These are phyloP conservation scores for Mareca penelope DNA, from an alignment of 2,797 vertebrate species.

Conservation along the genomic window DNA sequence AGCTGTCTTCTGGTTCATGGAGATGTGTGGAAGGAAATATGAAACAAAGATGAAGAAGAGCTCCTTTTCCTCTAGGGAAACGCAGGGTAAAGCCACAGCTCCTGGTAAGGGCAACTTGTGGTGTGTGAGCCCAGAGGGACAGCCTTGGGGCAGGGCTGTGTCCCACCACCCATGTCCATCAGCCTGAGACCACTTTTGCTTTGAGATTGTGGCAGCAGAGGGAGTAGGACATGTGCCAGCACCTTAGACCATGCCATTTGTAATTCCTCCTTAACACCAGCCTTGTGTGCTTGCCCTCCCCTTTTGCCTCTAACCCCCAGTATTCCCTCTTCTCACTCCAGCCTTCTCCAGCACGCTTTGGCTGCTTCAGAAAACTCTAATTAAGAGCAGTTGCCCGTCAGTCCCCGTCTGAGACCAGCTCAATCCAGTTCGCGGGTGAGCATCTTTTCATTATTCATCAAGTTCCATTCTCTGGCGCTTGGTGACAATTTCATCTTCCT, in stretches of 20 bases:
- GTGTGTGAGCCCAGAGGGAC: neutral
- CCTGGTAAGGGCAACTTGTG: neutral
- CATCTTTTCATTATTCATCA: slow-evolving; percentile 49
- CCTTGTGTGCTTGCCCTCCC: neutral
- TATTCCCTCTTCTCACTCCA: neutral
- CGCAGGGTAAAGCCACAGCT: neutral
- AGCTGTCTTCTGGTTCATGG: neutral
- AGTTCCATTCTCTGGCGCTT: neutral
- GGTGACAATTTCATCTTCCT: slow-evolving; percentile 56
- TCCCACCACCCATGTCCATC: neutral
- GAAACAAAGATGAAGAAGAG: neutral
- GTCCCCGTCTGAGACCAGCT: neutral
- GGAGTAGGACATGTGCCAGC: fast-evolving
- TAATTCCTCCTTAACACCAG: neutral
- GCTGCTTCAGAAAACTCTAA: neutral
- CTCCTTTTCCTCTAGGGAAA: neutral
- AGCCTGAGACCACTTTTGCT: neutral
- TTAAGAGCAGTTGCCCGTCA: neutral
- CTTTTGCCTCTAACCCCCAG: neutral
- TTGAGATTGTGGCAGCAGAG: neutral
- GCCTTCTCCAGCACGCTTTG: too few relatives aligned
- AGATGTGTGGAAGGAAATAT: neutral
- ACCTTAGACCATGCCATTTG: neutral
- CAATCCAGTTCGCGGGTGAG: neutral
- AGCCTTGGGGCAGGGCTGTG: neutral